A percentile compares a stretch with the other conserved stretches of the same genome.
These are phyloP conservation scores for Alosa alosa DNA, from an alignment of 2,113 vertebrate genomes.

Conservation along the genomic window DNA sequence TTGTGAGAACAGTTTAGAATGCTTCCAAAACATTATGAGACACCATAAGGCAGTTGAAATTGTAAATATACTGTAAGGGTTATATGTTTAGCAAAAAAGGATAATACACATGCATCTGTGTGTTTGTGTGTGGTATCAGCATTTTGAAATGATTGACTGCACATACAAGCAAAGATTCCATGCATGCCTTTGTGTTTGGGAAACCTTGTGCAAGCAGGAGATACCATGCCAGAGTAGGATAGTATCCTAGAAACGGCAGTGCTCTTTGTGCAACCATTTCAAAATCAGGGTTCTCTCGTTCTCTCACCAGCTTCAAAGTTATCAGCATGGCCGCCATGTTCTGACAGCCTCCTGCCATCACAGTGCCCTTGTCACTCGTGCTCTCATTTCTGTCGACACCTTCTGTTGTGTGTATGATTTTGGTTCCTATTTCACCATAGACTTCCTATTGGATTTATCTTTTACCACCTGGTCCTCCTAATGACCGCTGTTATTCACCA, in stretches of 20 bases:
- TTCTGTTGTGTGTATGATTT: neutral
- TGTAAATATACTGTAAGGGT: too few relatives aligned
- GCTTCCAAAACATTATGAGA: neutral
- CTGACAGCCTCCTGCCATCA: neutral
- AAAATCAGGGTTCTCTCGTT: neutral
- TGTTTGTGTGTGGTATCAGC: neutral
- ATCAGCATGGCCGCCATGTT: conserved; percentile 6
- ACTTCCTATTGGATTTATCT: neutral
- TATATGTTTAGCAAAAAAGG: too few relatives aligned
- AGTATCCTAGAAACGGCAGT: neutral
- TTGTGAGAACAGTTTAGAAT: neutral
- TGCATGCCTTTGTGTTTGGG: neutral
- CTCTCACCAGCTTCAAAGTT: neutral
- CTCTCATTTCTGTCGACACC: neutral
- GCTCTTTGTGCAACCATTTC: neutral
- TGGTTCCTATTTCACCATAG: neutral
- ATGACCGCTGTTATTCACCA: neutral
- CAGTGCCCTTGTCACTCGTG: neutral
- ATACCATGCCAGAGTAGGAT: neutral
- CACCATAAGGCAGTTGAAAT: neutral
- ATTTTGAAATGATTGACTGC: neutral
- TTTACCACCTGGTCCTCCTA: neutral
- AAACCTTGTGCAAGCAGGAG: neutral
- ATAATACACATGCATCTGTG: neutral
- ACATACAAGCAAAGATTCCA: neutral